A percentile compares a stretch with the other conserved stretches of the same genome.
Conservation (phyloP, 1,140 invertebrate species). For the Achatina immaculata region DNA sequence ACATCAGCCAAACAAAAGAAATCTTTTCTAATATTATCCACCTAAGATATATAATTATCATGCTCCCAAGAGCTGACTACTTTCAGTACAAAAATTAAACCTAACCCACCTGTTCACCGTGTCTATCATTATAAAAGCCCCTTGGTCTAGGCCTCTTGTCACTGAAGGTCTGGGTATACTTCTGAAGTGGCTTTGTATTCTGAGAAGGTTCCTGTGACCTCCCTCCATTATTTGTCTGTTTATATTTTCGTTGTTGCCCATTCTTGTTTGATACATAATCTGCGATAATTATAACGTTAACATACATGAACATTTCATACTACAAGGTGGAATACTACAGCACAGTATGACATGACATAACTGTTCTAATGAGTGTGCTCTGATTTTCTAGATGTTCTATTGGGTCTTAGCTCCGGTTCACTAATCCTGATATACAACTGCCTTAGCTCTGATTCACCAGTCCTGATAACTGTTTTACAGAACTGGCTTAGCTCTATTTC, state of each 20-base stretch:
- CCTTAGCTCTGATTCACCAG: too few relatives aligned
- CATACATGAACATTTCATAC: background rate
- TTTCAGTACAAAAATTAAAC: background rate
- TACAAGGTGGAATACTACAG: background rate
- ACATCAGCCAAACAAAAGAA: too few relatives aligned
- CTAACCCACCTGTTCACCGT: conserved; percentile 63
- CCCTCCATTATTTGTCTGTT: conserved; percentile 75
- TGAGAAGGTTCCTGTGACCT: conserved; percentile 70
- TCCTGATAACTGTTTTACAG: too few relatives aligned
- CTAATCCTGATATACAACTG: too few relatives aligned
- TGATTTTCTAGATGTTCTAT: background rate
- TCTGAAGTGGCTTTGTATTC: conserved; percentile 75
- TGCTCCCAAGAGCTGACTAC: background rate
- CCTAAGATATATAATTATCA: background rate
- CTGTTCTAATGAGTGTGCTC: background rate
- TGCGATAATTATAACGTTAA: conserved; percentile 57
- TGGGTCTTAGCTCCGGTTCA: background rate
- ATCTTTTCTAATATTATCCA: background rate
- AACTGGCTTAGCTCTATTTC: too few relatives aligned
- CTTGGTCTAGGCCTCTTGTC: conserved; percentile 81
- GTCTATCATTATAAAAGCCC: conserved; percentile 72
- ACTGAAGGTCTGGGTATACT: conserved; percentile 75
- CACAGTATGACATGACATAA: background rate
- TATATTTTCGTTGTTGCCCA: conserved; percentile 77
- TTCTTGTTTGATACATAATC: conserved; percentile 76